Evolutionary conservation across 2,113 vertebrate species (phyloP).

Genomic region (Saguinus midas): DNA sequence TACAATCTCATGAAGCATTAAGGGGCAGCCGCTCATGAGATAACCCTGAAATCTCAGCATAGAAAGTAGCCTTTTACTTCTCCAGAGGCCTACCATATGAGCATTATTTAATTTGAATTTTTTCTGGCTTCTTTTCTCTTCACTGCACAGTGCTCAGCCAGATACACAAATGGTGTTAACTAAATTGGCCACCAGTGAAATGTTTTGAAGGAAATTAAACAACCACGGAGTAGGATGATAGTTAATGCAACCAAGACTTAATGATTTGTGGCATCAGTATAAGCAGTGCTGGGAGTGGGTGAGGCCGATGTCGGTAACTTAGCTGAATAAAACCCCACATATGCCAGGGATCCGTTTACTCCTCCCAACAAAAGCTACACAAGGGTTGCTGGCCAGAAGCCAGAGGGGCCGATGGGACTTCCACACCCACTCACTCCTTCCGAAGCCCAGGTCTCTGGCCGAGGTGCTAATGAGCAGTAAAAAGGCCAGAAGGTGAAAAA

Average conservation of each 20-base stretch:
- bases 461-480: constrained; percentile 54
- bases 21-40: neutral
- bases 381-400: constrained; percentile 11
- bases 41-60: neutral
- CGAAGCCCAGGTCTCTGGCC: neutral
- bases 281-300: neutral
- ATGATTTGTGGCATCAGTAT: neutral
- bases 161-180: neutral
- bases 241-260: neutral
- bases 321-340: neutral
- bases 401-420: constrained; percentile 20
- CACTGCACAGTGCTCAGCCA: neutral
- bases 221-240: neutral
- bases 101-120: neutral
- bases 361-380: constrained; percentile 25
- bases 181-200: neutral
- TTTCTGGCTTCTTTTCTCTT: neutral
- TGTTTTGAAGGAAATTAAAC: neutral
- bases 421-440: constrained; percentile 26
- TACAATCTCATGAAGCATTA: neutral
- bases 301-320: neutral
- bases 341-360: constrained; percentile 12
- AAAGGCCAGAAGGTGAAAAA: constrained; percentile 48
- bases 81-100: neutral
- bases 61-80: neutral